Base-by-base conservation (phyloP, 1,140 invertebrate species). In the Dendrolimus kikuchii region DNA sequence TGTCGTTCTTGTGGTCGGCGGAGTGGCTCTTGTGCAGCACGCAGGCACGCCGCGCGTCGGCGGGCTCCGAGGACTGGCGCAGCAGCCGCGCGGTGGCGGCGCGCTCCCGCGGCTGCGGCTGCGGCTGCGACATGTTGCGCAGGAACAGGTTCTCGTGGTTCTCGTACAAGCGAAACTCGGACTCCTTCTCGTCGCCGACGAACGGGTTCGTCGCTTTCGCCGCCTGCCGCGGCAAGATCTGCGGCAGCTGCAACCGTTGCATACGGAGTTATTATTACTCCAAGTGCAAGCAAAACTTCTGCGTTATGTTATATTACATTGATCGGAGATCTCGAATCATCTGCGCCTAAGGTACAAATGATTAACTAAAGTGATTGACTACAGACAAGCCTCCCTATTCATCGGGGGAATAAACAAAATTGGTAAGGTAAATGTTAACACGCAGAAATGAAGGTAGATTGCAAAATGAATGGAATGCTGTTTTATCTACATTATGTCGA, bases 111-210 rank as follows among this genome's bases (percentile, higher is more conserved):
- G 87, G 83, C 57, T 86, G 87, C 0, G 81, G 81, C 38, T 86
- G 81, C 4, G 77, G 62, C 42, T 87, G 85, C 0, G 85, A 87
- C 5, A 85, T 75, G 53, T 88, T 87, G n/a, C 84, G 66, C 0
- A 86, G 71, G 59, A 87, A 88, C 5, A 88, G 48, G 40, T 87
- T 88, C 55, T 88, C 87, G 66, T 88, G 86, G 66, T 88, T 87
- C 46, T 87, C 86, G 61, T 87, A 87, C 0, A 86, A 58, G 2
- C 80, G 74, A 9, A 74, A 61, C 42, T 87, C 81, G 7, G 62
- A 40, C 5, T 71, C 59, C 40, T 83, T 66, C 37, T 75, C 69
- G 36, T 78, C 73, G 8, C 59, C 59, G 0, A 68, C 53, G 62
- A 81, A 83, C 2, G 80, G 80, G 46, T 86, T 86, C 5, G 71